Evolutionary conservation across 2,113 vertebrate species (phyloP).

Genomic region (Cepphus grylle): DNA sequence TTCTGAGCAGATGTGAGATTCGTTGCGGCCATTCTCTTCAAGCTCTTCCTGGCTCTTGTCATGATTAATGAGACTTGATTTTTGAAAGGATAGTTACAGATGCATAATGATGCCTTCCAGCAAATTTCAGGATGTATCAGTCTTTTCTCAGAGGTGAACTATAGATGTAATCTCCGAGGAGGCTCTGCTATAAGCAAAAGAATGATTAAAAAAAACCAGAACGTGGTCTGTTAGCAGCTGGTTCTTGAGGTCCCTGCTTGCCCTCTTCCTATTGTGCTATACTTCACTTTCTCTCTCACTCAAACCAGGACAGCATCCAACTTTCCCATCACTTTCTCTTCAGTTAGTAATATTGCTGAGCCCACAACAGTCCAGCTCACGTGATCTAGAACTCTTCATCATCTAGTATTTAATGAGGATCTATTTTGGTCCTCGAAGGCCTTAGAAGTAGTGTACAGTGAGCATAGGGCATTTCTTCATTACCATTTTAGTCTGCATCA

Average conservation of each 20-base stretch:
- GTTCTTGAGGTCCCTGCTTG: not conserved
- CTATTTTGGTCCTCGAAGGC: not conserved
- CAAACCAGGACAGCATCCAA: not conserved
- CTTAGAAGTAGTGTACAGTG: not conserved
- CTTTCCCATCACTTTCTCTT: not conserved
- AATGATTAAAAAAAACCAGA: conserved; percentile 11
- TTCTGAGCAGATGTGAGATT: not conserved
- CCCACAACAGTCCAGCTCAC: not conserved
- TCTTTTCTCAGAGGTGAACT: conserved; percentile 50
- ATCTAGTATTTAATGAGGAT: not conserved
- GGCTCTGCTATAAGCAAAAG: not conserved
- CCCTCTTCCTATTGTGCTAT: not conserved
- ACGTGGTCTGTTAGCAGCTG: not conserved
- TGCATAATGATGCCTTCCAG: conserved; percentile 1
- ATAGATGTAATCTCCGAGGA: not conserved
- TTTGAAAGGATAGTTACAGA: not conserved
- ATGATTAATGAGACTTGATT: conserved; percentile 26
- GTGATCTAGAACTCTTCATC: not conserved
- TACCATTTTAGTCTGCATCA: not conserved
- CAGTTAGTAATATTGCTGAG: not conserved
- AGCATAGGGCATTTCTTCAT: not conserved
- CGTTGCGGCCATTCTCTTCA: not conserved
- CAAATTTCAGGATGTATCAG: not conserved
- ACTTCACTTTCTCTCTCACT: not conserved
- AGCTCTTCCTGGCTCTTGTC: not conserved